Evolutionary conservation across 2,888 invertebrate species (phyloP).

Genomic region (Mantis religiosa): DNA sequence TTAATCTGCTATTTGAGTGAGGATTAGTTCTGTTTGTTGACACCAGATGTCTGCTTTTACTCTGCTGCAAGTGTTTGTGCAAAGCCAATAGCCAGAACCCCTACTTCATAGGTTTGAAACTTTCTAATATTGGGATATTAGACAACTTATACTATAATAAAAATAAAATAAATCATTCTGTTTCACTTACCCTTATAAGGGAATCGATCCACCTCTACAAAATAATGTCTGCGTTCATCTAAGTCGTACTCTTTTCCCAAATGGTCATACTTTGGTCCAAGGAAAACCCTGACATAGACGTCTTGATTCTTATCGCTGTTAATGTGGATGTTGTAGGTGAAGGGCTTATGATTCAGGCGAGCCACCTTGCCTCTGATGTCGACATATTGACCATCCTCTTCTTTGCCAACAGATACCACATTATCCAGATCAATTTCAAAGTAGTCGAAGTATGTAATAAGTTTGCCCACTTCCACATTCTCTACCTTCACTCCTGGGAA

Average conservation of each 20-base stretch:
- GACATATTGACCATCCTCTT: constrained; percentile 39
- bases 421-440: constrained; percentile 62
- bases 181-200: constrained; percentile 46
- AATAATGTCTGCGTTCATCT: constrained; percentile 56
- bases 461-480: constrained; percentile 57
- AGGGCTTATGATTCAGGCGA: constrained; percentile 62
- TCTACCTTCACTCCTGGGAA: constrained; percentile 63
- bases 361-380: constrained; percentile 51
- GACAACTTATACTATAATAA: too few species aligned
- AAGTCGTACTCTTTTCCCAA: constrained; percentile 54
- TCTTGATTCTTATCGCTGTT: constrained; percentile 54
- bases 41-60: too few species aligned
- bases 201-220: constrained; percentile 62
- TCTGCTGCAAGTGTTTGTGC: too few species aligned
- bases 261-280: constrained; percentile 65
- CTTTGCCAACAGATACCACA: constrained; percentile 50
- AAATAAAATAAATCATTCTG: too few species aligned
- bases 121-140: too few species aligned
- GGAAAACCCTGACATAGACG: constrained; percentile 60
- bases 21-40: too few species aligned
- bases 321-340: constrained; percentile 54
- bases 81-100: too few species aligned
- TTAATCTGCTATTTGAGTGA: too few species aligned
- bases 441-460: constrained; percentile 66
- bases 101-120: too few species aligned